Conservation (phyloP, 2,113 vertebrate genomes). For the Mus musculus region DNA sequence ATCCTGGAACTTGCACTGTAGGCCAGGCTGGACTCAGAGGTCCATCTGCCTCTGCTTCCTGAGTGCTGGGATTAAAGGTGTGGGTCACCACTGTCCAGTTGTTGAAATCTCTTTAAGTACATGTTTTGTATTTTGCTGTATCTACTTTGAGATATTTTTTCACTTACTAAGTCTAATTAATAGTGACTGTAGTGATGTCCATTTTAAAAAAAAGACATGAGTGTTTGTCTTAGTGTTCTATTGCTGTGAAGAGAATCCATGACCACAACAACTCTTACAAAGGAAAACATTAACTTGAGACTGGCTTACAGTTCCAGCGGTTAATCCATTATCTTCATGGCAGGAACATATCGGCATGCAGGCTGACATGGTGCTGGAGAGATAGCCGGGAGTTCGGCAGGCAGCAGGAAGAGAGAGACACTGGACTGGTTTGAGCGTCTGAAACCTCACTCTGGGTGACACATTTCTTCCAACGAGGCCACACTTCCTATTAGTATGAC, state of each 20-base stretch:
- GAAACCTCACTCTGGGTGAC: not conserved
- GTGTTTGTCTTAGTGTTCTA: not conserved
- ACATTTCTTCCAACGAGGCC: not conserved
- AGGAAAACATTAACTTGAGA: not conserved
- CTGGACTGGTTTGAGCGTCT: not conserved
- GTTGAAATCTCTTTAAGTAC: not conserved
- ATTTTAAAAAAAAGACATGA: no score
- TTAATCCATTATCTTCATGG: not conserved
- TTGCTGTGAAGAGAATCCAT: not conserved
- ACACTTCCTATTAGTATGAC: no score
- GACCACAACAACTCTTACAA: not conserved
- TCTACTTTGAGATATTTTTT: not conserved
- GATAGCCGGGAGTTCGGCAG: not conserved
- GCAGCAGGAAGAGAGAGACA: not conserved
- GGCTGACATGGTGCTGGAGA: not conserved
- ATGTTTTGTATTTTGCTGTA: not conserved
- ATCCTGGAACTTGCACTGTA: not conserved
- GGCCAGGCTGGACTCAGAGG: not conserved
- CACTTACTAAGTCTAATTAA: not conserved
- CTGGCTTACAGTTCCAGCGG: not conserved
- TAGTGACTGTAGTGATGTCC: not conserved
- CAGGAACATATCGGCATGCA: not conserved
- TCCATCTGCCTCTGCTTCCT: not conserved
- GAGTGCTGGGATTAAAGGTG: not conserved
- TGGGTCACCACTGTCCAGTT: no score